Conservation (phyloP, 2,797 vertebrate species). For the Hippoglossus hippoglossus region DNA sequence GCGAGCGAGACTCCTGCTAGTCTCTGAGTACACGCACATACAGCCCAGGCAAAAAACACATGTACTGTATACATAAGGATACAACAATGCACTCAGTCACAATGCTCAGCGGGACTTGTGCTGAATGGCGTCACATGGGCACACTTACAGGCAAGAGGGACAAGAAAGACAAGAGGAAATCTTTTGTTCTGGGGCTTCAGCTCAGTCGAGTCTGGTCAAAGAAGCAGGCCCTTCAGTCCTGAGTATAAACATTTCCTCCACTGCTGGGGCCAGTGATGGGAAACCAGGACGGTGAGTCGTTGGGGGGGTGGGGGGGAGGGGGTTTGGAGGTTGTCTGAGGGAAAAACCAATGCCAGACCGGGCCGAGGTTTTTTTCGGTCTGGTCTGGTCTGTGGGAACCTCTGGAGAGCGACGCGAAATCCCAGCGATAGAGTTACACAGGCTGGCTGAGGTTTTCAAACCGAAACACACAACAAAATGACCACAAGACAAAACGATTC, state of each 20-base stretch:
- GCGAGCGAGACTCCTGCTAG: constrained; percentile 74
- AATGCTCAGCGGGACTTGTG: constrained; percentile 47
- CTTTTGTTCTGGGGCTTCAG: constrained; percentile 69
- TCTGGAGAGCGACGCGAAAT: constrained; percentile 53
- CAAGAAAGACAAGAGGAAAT: constrained; percentile 65
- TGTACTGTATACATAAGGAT: constrained; percentile 16
- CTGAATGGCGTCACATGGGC: constrained; percentile 62
- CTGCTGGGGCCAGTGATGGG: constrained; percentile 67
- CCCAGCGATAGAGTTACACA: constrained; percentile 72
- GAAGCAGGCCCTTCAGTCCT: constrained; percentile 52
- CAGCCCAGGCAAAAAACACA: constrained; percentile 32
- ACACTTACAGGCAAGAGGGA: constrained; percentile 48
- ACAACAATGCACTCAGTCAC: constrained; percentile 51
- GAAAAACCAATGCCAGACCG: constrained; percentile 69
- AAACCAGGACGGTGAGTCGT: constrained; percentile 63
- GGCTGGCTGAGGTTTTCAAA: constrained; percentile 61
- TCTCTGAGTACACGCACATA: constrained; percentile 67
- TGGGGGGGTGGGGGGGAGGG: constrained; percentile 25
- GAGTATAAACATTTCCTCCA: constrained; percentile 69
- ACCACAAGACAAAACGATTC: constrained; percentile 62
- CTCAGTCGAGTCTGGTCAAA: constrained; percentile 53
- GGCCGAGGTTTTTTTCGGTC: constrained; percentile 42
- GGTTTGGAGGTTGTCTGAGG: constrained; percentile 39
- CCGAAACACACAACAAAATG: constrained; percentile 72
- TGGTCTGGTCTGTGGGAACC: constrained; percentile 59